These are phyloP conservation scores for Petrocephalus schoutedeni DNA, from an alignment of 2,797 vertebrate genomes.

Conservation along the genomic window DNA sequence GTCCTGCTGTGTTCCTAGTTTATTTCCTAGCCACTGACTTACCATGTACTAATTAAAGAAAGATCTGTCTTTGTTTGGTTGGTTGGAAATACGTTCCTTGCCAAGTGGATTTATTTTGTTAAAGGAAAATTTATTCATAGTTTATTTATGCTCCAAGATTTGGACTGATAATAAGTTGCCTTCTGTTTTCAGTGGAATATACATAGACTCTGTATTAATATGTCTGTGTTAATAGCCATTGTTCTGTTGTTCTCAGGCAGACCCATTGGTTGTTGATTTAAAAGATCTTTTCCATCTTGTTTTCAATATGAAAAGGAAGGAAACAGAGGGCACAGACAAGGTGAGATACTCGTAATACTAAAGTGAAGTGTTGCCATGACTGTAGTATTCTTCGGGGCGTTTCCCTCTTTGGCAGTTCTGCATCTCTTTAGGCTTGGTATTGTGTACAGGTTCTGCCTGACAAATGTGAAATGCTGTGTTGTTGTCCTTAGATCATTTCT, in stretches of 20 bases:
- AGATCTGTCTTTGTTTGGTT: not conserved
- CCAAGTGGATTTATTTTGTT: not conserved
- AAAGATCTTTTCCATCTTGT: conserved; percentile 96
- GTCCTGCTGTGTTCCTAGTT: too few species aligned
- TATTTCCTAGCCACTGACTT: not conserved
- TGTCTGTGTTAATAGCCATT: not conserved
- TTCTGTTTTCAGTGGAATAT: not conserved
- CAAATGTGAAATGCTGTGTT: not conserved
- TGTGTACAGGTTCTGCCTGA: not conserved
- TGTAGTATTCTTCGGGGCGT: not conserved
- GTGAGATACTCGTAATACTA: conserved; percentile 36
- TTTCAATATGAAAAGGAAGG: conserved; percentile 87
- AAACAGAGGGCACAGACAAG: conserved; percentile 70
- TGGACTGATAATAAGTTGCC: not conserved
- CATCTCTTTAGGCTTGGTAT: not conserved
- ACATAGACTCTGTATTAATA: not conserved
- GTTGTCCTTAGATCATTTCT: not conserved
- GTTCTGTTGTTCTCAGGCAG: conserved; percentile 66
- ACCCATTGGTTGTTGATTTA: conserved; percentile 86
- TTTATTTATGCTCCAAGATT: not conserved
- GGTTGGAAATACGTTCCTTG: not conserved
- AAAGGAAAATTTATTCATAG: not conserved
- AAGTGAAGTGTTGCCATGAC: not conserved
- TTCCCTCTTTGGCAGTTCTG: not conserved
- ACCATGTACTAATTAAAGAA: not conserved